Percentiles rank a stretch among this genome's conserved stretches.
phyloP scores from a whole-genome alignment of 1,140 invertebrate species.

The Zaprionus taronus region DNA sequence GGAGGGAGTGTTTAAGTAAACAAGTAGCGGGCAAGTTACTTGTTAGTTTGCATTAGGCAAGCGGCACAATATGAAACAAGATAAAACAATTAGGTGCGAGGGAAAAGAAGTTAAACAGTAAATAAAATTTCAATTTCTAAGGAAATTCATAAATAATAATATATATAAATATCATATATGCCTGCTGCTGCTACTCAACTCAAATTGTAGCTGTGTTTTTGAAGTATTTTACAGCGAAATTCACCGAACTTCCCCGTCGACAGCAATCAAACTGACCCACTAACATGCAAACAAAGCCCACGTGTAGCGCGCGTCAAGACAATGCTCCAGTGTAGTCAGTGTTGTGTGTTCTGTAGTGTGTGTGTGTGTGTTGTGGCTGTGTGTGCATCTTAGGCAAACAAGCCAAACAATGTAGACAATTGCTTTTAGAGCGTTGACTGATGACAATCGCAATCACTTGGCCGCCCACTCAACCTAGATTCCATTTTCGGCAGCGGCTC shows the following conservation, averaged over 20 bases:
- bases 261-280: conserved; percentile 64
- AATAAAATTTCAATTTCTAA: neutral
- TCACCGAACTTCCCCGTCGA: conserved; percentile 23
- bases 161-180: neutral
- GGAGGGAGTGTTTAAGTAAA: neutral
- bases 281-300: conserved; percentile 74
- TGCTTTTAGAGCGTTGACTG: conserved; percentile 83
- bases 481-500: conserved; percentile 52
- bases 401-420: conserved; percentile 82
- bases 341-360: conserved; percentile 20
- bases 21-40: neutral
- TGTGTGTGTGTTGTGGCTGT: conserved; percentile 35
- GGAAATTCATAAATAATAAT: neutral
- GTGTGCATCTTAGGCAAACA: conserved; percentile 79
- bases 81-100: neutral
- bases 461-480: conserved; percentile 80
- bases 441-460: conserved; percentile 82
- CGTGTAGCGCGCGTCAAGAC: conserved; percentile 64
- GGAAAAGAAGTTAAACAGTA: neutral
- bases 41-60: neutral
- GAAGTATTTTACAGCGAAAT: neutral
- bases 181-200: neutral
- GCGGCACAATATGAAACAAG: neutral
- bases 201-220: neutral
- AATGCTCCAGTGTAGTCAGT: conserved; percentile 47